Evolutionary conservation across 2,888 invertebrate species (phyloP), one percentile per base, ranked within the genome.

Genomic region (Drosophila limbata): DNA sequence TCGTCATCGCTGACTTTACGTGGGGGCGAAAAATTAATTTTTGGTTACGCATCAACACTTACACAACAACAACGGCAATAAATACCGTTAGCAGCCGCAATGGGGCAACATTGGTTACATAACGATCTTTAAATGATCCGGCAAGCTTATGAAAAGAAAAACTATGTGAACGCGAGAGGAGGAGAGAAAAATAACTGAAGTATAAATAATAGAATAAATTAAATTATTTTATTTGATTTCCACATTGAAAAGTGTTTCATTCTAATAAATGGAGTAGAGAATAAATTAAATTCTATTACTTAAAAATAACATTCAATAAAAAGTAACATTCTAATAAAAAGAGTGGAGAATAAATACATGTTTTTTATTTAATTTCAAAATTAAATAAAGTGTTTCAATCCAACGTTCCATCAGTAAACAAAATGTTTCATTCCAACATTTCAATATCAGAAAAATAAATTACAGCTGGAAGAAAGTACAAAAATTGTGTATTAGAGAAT

Each of bases 1-100:
- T 40, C 45, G 50, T 40, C 45, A 47, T 15, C 59, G 25, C 50
- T 59, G 64, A 66, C 73, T 76, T 69, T 55, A 25, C 47, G 44
- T 61, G 44, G 65, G 68, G 44, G 50, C 62, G 25, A 66, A 64
- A 81, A 87, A 84, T 89, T 81, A 79, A 85, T 85, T 82, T 85
- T 84, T 64, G 42, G 69, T 53, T 65, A 42, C 42, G 37, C 63
- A 71, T 35, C 53, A 64, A 56, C 53, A 55, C 35, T 45, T 28
- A n/a, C 50, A 47, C 37, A 62, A 73, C 17, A 33, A 19, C 28
- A 28, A 33, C 33, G 1, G 4, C 1, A 17, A 31, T 35, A 51
- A 75, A 69, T 56, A 75, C 50, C 28, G 21, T 11, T 5, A 5
- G 39, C 17, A 39, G 17, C n/a, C 19, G 13, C 13, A 45, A n/a